Base-by-base conservation (phyloP, 1,140 invertebrate genomes). In the Drosophila serrata region DNA sequence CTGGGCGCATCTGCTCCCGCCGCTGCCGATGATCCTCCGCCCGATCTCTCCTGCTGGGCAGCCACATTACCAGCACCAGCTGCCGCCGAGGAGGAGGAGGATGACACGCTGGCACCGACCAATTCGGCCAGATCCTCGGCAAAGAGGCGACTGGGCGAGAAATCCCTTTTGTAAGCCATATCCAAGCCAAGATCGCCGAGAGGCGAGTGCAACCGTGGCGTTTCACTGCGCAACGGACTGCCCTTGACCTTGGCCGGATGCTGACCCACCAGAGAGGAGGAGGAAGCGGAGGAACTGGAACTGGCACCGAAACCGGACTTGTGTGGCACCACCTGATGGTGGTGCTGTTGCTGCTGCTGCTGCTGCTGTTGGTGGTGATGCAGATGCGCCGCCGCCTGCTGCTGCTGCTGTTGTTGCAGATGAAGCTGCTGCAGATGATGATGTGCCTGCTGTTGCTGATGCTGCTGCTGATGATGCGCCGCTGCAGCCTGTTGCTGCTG, bases 91-190 rank as follows among this genome's bases (percentile, higher is more conserved):
- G 86, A 53, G 1, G 75, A 79, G 17, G 77, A 72, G 9, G 82
- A 70, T 7, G 84, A 69, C 3, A 80, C 67, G 40, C 70, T 74
- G 15, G 73, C 81, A 4, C 82, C 88, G 9, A 93, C 91, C 19
- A 92, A 46, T 7, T 92, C 92, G 3, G 91, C 86, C 48, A 95
- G 93, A 67, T 95, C 94, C 56, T 95, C 94, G 72, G 94, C 94
- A 84, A 95, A 95, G 65, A 96, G 94, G 67, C 94, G 95, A 9
- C 95, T 95, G 8, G 95, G 95, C 60, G 95, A 95, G 17, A 94
- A 93, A 6, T 94, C 91, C 0, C 95, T 94, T 79, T 96, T 95
- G 87, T 95, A 96, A 43, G 95, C 93, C 94, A 96, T 95, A 22
- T 94, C 94, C 42, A 95, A 94, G 8, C 94, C 94, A 5, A 95